Percentiles rank a stretch among this genome's conserved stretches.
phyloP scores from a whole-genome alignment of 92 coral and sea anemone genomes.

The Muricea muricata region DNA sequence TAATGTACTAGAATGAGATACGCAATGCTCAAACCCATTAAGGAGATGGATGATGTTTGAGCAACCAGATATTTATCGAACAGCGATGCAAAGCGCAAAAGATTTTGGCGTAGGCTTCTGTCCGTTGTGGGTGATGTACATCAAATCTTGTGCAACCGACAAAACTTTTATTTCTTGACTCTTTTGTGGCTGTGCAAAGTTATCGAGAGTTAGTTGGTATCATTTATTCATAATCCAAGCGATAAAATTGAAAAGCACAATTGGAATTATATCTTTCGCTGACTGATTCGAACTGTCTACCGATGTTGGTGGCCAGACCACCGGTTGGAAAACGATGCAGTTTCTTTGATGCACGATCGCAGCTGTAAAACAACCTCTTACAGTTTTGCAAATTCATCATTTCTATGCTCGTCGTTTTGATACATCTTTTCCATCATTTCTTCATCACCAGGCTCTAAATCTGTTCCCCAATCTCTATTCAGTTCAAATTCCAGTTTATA shows the following conservation, averaged over 20 bases:
- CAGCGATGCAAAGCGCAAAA: constrained; percentile 21
- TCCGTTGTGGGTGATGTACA: constrained; percentile 6
- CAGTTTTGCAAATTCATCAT: constrained; percentile 3
- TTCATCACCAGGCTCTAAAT: constrained; percentile 10
- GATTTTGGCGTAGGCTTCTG: constrained; percentile 25
- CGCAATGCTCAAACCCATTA: constrained; percentile 30
- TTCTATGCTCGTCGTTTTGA: not conserved
- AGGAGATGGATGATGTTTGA: constrained; percentile 18
- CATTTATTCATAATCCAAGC: constrained; percentile 30
- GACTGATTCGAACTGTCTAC: constrained; percentile 16
- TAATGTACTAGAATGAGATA: constrained; percentile 24
- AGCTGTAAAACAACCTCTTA: constrained; percentile 13
- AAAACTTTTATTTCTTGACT: not conserved
- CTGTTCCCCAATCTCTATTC: constrained; percentile 3
- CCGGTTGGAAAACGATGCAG: constrained; percentile 14
- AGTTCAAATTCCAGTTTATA: constrained; percentile 5
- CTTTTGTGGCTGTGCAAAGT: not conserved
- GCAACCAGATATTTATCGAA: constrained; percentile 37
- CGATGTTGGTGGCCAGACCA: constrained; percentile 23
- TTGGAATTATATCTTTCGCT: constrained; percentile 25
- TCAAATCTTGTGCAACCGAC: constrained; percentile 9
- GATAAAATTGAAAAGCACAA: constrained; percentile 18
- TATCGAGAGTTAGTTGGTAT: not conserved
- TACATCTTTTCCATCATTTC: not conserved
- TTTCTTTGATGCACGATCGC: constrained; percentile 12